These are phyloP conservation scores for Meghimatium bilineatum DNA, from an alignment of 2,888 invertebrate species.

Conservation along the genomic window DNA sequence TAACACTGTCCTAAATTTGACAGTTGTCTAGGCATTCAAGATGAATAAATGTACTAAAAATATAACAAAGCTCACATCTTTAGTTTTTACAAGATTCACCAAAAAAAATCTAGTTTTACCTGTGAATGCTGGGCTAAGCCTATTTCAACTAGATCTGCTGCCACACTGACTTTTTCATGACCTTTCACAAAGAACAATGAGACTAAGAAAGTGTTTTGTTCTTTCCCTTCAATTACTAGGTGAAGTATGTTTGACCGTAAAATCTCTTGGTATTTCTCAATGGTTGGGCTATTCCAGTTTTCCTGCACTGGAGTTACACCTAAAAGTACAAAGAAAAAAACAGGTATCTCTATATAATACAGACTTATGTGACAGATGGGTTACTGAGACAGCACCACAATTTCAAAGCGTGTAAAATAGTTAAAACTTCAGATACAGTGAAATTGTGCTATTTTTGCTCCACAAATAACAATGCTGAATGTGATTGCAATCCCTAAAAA, in stretches of 20 bases:
- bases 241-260: not conserved
- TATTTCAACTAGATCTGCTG: constrained; percentile 28
- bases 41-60: not conserved
- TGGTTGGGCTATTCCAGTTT: constrained; percentile 12
- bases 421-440: no score
- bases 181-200: constrained; percentile 13
- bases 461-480: no score
- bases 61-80: no score
- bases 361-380: no score
- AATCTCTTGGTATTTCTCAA: constrained; percentile 8
- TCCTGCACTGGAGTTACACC: constrained; percentile 29
- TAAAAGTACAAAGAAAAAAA: constrained; percentile 5
- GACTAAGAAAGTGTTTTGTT: constrained; percentile 19
- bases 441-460: no score
- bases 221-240: constrained; percentile 14
- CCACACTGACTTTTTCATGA: constrained; percentile 23
- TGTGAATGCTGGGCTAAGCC: constrained; percentile 18
- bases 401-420: no score
- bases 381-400: no score
- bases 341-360: not conserved
- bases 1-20: no score
- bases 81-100: no score
- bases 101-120: not conserved
- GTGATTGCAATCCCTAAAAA: no score
- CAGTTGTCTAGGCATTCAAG: not conserved